A percentile compares a stretch with the other conserved stretches of the same genome.
Conservation (phyloP, 1,140 invertebrate species). For the Trypoxylus dichotomus region DNA sequence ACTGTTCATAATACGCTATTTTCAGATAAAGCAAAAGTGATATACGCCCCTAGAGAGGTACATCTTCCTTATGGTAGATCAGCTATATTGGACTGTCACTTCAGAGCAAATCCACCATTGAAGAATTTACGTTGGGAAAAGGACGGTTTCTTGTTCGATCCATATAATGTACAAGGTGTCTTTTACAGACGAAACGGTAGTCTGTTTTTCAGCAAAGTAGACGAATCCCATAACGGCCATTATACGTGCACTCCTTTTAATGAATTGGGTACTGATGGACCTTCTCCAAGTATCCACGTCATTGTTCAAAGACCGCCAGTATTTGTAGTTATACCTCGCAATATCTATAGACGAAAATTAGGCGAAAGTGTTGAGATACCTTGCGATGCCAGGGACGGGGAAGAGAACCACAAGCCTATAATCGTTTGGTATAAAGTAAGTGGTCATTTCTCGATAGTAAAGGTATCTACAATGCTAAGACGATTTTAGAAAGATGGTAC, state of each 20-base stretch:
- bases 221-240: conserved; percentile 73
- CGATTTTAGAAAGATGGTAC: conserved; percentile 71
- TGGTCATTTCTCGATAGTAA: neutral
- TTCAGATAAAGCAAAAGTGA: conserved; percentile 88
- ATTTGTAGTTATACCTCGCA: conserved; percentile 74
- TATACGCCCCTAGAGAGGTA: conserved; percentile 84
- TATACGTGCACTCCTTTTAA: conserved; percentile 95
- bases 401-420: conserved; percentile 72
- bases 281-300: conserved; percentile 84
- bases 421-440: conserved; percentile 86
- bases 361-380: conserved; percentile 80
- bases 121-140: conserved; percentile 94
- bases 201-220: conserved; percentile 75
- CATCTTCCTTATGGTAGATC: conserved; percentile 86
- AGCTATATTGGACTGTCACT: conserved; percentile 84
- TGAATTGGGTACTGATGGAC: conserved; percentile 75
- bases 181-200: conserved; percentile 86
- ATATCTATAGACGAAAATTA: conserved; percentile 79
- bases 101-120: conserved; percentile 89
- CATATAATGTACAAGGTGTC: conserved; percentile 85
- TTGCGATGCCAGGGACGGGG: conserved; percentile 76
- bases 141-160: conserved; percentile 89
- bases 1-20: conserved; percentile 35
- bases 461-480: neutral
- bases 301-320: conserved; percentile 84